Conservation (phyloP, 2,888 invertebrate species). For the Monopis laevigella region DNA sequence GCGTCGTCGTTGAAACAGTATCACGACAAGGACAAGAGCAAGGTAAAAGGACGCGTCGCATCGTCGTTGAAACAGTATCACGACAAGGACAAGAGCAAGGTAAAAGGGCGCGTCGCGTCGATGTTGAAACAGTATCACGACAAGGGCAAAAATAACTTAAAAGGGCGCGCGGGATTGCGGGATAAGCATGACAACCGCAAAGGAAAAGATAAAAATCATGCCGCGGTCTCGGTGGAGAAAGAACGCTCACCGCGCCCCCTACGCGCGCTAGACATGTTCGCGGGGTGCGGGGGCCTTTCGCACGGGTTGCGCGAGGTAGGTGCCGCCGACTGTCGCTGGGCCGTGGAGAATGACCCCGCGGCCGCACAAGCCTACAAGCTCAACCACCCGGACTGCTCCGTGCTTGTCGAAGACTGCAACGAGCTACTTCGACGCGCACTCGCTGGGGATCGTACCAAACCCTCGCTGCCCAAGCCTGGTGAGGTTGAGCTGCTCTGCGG, state of each 20-base stretch:
- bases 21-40: no score
- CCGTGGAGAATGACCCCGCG: constrained; percentile 54
- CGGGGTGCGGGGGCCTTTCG: constrained; percentile 64
- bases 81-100: no score
- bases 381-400: constrained; percentile 52
- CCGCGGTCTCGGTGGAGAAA: constrained; percentile 24
- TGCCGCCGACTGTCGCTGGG: constrained; percentile 50
- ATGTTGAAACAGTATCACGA: no score
- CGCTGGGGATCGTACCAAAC: constrained; percentile 8
- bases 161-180: no score
- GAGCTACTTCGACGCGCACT: constrained; percentile 20
- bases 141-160: no score
- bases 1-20: no score
- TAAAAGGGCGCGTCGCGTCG: no score
- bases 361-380: constrained; percentile 37
- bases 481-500: constrained; percentile 64
- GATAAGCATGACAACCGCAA: not conserved
- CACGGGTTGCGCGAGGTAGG: constrained; percentile 38
- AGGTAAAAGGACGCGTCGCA: no score
- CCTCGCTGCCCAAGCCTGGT: constrained; percentile 41
- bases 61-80: no score
- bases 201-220: constrained; percentile 17
- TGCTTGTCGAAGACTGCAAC: constrained; percentile 62
- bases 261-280: constrained; percentile 69
- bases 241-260: constrained; percentile 58